These are phyloP conservation scores for Drosophila micromelanica DNA, from an alignment of 1,140 invertebrate genomes.

Conservation along the genomic window DNA sequence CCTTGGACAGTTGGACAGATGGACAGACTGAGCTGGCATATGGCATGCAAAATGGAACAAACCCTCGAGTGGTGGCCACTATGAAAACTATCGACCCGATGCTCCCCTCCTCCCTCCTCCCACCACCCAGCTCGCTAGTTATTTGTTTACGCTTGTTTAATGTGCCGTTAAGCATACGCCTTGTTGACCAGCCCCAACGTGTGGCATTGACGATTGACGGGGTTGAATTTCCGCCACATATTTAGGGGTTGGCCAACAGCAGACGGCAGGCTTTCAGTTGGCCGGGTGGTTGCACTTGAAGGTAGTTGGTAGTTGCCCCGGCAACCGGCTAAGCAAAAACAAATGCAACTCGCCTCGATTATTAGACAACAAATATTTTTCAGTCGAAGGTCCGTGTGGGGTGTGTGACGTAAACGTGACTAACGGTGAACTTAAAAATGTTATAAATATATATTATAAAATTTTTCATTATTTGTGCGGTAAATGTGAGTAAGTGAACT, in stretches of 20 bases:
- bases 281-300: constrained; percentile 35
- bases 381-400: constrained; percentile 58
- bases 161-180: constrained; percentile 61
- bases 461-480: not conserved
- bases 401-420: constrained; percentile 47
- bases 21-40: constrained; percentile 4
- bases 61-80: constrained; percentile 14
- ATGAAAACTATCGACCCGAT: constrained; percentile 63
- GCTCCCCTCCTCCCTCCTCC: not conserved
- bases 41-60: constrained; percentile 31
- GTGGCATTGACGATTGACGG: constrained; percentile 49
- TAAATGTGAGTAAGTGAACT: not conserved
- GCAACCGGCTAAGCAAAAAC: constrained; percentile 48
- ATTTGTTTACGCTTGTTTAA: constrained; percentile 55
- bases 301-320: constrained; percentile 44
- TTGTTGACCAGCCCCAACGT: constrained; percentile 48
- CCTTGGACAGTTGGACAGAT: not conserved
- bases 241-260: constrained; percentile 53
- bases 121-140: constrained; percentile 12
- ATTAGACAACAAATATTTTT: constrained; percentile 38
- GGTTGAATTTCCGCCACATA: constrained; percentile 45
- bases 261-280: constrained; percentile 46
- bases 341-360: constrained; percentile 12
- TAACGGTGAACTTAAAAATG: not conserved
- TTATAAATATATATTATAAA: constrained; percentile 8